phyloP scores from a whole-genome alignment of 35 echinoderm and acorn worm species.

The Heliocidaris tuberculata region DNA sequence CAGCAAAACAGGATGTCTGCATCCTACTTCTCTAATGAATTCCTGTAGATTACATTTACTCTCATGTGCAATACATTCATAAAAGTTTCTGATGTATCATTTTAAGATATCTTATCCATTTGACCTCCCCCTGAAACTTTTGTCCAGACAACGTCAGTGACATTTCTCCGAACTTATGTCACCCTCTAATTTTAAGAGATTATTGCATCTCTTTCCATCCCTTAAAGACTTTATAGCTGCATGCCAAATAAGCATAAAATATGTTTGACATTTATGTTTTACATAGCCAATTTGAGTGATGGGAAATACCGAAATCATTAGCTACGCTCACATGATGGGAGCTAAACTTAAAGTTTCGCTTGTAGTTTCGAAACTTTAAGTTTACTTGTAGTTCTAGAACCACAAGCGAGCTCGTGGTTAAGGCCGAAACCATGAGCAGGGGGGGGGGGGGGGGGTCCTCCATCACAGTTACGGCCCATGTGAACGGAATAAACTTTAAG shows the following conservation, averaged over 20 bases:
- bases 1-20: conserved; percentile 1
- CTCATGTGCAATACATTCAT: conserved; percentile 3
- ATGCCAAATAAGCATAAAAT: neutral
- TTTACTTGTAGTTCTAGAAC: no score
- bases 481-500: no score
- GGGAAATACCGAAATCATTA: neutral
- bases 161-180: neutral
- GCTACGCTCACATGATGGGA: no score
- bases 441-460: no score
- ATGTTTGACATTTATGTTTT: neutral
- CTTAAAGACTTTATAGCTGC: neutral
- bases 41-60: neutral
- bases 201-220: neutral
- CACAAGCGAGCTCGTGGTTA: no score
- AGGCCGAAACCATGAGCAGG: no score
- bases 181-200: neutral
- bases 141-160: neutral
- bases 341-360: no score
- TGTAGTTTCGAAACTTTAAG: no score
- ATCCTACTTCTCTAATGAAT: neutral
- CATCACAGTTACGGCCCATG: no score
- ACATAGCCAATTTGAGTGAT: no score
- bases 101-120: neutral
- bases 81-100: neutral
- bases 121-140: neutral